Evolutionary conservation across 2,888 invertebrate species (phyloP).

Genomic region (Lasius fuliginosus): DNA sequence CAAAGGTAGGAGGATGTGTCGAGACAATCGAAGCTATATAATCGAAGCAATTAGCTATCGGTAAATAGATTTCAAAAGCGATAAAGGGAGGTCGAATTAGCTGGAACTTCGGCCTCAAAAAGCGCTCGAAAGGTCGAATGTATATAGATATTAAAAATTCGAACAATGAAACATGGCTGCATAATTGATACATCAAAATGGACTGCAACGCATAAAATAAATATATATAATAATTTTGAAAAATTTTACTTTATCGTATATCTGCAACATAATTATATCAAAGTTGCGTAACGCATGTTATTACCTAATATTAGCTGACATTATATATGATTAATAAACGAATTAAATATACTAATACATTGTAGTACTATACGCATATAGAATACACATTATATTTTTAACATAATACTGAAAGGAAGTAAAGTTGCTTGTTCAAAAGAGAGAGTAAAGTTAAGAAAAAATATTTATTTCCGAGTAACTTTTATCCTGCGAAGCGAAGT

Average conservation of each 20-base stretch:
- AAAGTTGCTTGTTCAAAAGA: conserved; percentile 4
- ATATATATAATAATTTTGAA: background rate
- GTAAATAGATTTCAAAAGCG: conserved; percentile 68
- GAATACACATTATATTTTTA: conserved; percentile 7
- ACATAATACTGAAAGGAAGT: conserved; percentile 11
- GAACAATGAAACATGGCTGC: background rate
- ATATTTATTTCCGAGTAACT: conserved; percentile 41
- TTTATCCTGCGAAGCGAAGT: conserved; percentile 27
- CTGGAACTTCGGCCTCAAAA: conserved; percentile 38
- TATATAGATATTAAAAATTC: conserved; percentile 20
- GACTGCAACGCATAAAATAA: too few relatives aligned
- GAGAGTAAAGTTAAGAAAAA: conserved; percentile 24
- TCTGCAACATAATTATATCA: conserved; percentile 5
- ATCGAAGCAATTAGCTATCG: conserved; percentile 75
- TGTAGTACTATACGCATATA: background rate
- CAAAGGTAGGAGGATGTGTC: conserved; percentile 52
- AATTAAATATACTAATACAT: conserved; percentile 38
- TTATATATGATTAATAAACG: conserved; percentile 16
- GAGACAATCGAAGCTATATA: conserved; percentile 72
- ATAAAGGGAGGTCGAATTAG: conserved; percentile 58
- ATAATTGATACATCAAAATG: conserved; percentile 29
- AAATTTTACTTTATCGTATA: conserved; percentile 15
- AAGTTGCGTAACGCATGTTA: conserved; percentile 34
- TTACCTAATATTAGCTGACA: conserved; percentile 11
- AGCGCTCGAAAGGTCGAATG: conserved; percentile 25